These are phyloP conservation scores for Tenthredo notha DNA, from an alignment of 2,888 invertebrate species.

Conservation along the genomic window DNA sequence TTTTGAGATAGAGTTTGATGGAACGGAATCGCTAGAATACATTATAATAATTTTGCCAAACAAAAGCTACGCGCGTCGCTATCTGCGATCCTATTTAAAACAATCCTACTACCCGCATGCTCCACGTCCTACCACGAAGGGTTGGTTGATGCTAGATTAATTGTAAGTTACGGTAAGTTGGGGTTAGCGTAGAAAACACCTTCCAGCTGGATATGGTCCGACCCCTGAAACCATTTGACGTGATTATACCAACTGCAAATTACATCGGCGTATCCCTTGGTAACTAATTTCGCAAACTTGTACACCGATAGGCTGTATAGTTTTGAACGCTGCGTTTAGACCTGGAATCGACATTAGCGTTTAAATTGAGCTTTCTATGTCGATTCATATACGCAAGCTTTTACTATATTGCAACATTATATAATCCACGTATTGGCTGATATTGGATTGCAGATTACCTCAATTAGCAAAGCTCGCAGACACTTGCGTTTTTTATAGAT, in stretches of 20 bases:
- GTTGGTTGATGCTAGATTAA: conserved; percentile 26
- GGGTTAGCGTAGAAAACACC: conserved; percentile 6
- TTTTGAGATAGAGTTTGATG: conserved; percentile 51
- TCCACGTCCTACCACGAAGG: conserved; percentile 17
- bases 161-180: not conserved
- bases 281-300: not conserved
- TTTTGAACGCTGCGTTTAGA: not conserved
- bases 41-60: conserved; percentile 46
- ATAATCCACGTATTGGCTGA: not conserved
- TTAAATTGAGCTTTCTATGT: not conserved
- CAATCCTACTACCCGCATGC: conserved; percentile 24
- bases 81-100: conserved; percentile 28
- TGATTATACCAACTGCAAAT: not conserved
- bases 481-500: not conserved
- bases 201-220: not conserved
- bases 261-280: not conserved
- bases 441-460: not conserved
- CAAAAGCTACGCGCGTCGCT: conserved; percentile 7
- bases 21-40: conserved; percentile 43
- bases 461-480: not conserved
- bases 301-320: not conserved
- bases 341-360: not conserved
- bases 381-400: not conserved
- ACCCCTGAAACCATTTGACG: not conserved
- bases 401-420: not conserved